Evolutionary conservation across 1,140 invertebrate species (phyloP).

Genomic region (Lutraria rhynchaena): DNA sequence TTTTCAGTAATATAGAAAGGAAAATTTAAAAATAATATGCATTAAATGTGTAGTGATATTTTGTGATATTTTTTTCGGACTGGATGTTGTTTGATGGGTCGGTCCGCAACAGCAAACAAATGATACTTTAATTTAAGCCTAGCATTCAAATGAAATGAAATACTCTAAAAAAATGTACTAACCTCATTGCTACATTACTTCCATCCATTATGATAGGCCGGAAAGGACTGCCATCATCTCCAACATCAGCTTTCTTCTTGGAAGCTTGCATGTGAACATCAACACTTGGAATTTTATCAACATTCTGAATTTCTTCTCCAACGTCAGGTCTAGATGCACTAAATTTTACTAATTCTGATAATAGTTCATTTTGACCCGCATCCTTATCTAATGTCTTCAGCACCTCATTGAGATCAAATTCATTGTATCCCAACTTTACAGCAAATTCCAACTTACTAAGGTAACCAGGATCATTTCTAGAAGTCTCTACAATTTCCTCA

Average conservation of each 20-base stretch:
- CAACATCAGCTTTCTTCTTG: slow-evolving; percentile 35
- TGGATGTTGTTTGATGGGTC: too few relatives aligned
- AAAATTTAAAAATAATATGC: too few relatives aligned
- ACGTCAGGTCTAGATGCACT: slow-evolving; percentile 66
- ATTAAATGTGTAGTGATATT: too few relatives aligned
- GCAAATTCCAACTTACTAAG: slow-evolving; percentile 89
- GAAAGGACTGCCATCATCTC: slow-evolving; percentile 65
- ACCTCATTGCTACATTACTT: slow-evolving; percentile 82
- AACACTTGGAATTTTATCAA: slow-evolving; percentile 20
- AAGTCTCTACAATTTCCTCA: slow-evolving; percentile 23
- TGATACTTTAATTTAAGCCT: too few relatives aligned
- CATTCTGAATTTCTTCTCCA: not conserved
- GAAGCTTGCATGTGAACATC: not conserved
- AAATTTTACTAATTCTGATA: slow-evolving; percentile 87
- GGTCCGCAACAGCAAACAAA: too few relatives aligned
- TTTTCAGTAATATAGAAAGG: too few relatives aligned
- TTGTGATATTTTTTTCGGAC: too few relatives aligned
- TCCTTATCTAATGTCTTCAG: slow-evolving; percentile 91
- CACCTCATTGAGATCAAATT: slow-evolving; percentile 91
- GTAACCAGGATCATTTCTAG: slow-evolving; percentile 64
- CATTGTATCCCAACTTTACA: slow-evolving; percentile 95
- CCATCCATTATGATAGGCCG: slow-evolving; percentile 81
- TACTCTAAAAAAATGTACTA: too few relatives aligned
- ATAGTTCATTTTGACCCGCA: slow-evolving; percentile 92
- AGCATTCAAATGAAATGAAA: too few relatives aligned